Percentiles rank a stretch among this genome's conserved stretches.
Evolutionary conservation across 2,797 vertebrate species (phyloP).

Genomic region (Eurystomus glaucurus): DNA sequence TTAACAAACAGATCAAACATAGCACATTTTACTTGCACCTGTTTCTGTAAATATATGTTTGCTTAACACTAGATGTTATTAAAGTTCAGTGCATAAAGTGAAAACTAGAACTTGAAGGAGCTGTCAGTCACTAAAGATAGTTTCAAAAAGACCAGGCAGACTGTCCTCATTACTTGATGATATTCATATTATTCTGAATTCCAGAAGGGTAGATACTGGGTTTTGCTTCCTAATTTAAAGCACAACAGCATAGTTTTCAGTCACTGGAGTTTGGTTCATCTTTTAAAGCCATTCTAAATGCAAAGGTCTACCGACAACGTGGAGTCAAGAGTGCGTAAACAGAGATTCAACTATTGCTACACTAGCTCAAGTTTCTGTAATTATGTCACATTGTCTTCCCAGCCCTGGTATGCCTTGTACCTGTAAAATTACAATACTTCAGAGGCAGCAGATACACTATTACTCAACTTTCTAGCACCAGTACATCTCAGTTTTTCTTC

Average conservation of each 20-base stretch:
- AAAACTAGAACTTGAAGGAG: neutral
- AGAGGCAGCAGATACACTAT: neutral
- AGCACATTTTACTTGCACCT: neutral
- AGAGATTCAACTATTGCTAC: neutral
- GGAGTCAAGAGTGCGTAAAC: accelerated
- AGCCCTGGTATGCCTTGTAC: neutral
- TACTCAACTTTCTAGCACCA: neutral
- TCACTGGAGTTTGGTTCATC: neutral
- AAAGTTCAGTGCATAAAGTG: neutral
- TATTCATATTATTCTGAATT: neutral
- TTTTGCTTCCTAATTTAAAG: neutral
- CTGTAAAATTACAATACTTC: neutral
- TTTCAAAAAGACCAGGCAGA: neutral
- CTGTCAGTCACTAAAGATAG: neutral
- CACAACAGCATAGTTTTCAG: neutral
- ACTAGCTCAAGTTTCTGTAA: neutral
- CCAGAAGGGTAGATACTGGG: neutral
- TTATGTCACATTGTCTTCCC: neutral
- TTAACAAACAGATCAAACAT: neutral
- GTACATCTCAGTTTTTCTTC: neutral
- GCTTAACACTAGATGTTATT: neutral
- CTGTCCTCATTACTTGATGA: neutral
- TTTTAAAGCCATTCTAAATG: neutral
- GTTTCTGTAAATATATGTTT: accelerated
- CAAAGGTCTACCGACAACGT: neutral